Evolutionary conservation across 2,888 invertebrate genomes (phyloP).

Genomic region (Steromphala cineraria): DNA sequence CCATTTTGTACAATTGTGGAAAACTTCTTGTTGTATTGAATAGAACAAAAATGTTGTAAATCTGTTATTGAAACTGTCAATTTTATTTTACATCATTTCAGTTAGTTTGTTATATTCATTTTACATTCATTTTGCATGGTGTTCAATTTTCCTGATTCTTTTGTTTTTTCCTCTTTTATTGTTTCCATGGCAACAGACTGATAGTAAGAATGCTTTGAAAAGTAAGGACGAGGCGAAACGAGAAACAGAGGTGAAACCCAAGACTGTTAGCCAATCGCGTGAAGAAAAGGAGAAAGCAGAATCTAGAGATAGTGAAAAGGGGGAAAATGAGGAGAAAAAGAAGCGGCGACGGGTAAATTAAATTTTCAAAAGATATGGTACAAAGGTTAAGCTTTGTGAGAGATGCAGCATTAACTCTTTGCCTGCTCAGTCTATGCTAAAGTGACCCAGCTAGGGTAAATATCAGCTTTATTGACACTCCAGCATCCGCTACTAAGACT

Average conservation of each 20-base stretch:
- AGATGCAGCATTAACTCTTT: too few relatives aligned
- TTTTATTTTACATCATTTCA: too few relatives aligned
- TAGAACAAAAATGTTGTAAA: too few relatives aligned
- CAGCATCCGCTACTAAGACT: too few relatives aligned
- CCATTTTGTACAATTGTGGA: too few relatives aligned
- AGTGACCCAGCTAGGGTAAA: too few relatives aligned
- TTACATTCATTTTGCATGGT: background rate
- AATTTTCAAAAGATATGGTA: background rate
- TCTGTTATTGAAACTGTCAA: too few relatives aligned
- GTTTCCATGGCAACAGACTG: background rate
- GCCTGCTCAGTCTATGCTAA: too few relatives aligned
- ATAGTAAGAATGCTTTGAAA: background rate
- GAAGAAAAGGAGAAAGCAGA: background rate
- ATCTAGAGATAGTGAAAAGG: background rate
- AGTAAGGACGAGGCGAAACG: background rate
- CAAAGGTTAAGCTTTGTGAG: too few relatives aligned
- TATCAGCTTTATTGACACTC: too few relatives aligned
- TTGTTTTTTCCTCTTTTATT: background rate
- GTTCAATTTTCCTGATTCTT: background rate
- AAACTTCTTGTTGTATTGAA: too few relatives aligned
- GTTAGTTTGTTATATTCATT: too few relatives aligned
- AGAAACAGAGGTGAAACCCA: background rate
- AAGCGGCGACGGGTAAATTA: background rate
- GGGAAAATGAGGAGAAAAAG: constrained; percentile 6
- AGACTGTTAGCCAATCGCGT: background rate